Evolutionary conservation across 92 coral and sea anemone genomes (phyloP), one percentile per base, ranked within the genome.

Genomic region (Isaurus tuberculatus): DNA sequence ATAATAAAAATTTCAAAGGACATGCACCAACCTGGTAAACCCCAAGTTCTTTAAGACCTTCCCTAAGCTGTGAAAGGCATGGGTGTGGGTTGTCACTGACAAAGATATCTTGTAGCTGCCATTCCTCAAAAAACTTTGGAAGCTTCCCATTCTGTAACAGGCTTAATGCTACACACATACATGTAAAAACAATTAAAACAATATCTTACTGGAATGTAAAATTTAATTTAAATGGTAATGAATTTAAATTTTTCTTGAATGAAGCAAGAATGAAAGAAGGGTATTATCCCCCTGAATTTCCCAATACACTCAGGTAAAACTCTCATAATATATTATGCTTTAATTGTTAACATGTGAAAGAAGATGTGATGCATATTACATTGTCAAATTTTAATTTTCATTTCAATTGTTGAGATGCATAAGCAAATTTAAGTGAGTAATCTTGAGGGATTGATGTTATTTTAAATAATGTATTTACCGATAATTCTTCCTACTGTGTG

Each of bases 21-120:
- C 23, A 64, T 28, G 27, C 20, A 64, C 70, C 1, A 64, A 64
- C 70, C 70, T 64, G 33, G 13, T 27, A 64, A 64, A 64, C 70
- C 70, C 70, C 70, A 64, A 64, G 70, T 27, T 64, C 70, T 28
- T 64, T 64, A 11, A 64, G 70, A 28, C 70, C 70, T 28, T 64
- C 36, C 70, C 70, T 29, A 11, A 64, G 70, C 13, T 8, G 31
- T 28, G 22, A 64, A 64, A 64, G 70, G n/a, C 70, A 64, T 64
- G 70, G 70, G 5, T 64, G 70, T 64, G 70, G 70, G n/a, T 64
- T 11, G 70, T 64, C 70, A 17, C 70, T 9, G 10, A 29, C 33
- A 17, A 64, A 64, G 70, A 64, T 26, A 16, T 64, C 34, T 31
- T 64, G 37, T 10, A 64, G 70, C 70, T 64, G 70, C 37, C 70